Base-by-base conservation (phyloP, 2,113 vertebrate species). In the Oxyruncus cristatus region DNA sequence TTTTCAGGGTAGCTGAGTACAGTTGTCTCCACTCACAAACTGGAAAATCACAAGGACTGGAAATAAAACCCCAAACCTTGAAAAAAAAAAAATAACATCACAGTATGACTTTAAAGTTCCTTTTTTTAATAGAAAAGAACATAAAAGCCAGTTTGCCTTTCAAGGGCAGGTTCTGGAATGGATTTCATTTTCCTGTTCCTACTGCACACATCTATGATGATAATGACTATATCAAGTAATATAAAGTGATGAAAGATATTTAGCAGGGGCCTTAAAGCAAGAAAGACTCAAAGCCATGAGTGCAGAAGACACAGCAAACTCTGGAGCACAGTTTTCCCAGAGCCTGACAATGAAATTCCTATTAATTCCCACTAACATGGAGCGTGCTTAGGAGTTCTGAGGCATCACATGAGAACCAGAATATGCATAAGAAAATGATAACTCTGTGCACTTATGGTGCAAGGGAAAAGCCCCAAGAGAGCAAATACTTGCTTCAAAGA, bases 161-260 rank as follows among this genome's bases (percentile, higher is more conserved):
- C 53, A 75, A 89, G 66, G 53, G 32, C 24, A 92, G 12, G 20
- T 76, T 68, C 53, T 91, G 87, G 73, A 74, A 47, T 85, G 42
- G 33, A 79, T 93, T 88, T 85, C 5, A 74, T 77, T 93, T 82
- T 82, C 71, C 46, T 46, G 22, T 42, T 67, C 61, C 61, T 81
- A 7, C 47, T 65, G n/a, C 58, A 62, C 23, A 39, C 12, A n/a
- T 37, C 62, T 52, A 37, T 56, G 79, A 77, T 66, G 75, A 44
- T 80, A 83, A 83, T 52, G 71, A 62, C 53, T 80, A 6, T 70
- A 76, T 80, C 53, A 85, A 58, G 28, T 37, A 76, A 81, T 73
- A 70, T 9, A 62, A 92, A 90, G 35, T 77, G 79, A 80, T 93
- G 82, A 85, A 75, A 93, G 72, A 77, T 63, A 92, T 67, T 88